Percentiles rank a stretch among this genome's conserved stretches.
Evolutionary conservation across 2,113 vertebrate genomes (phyloP).

Genomic region (Sander lucioperca): DNA sequence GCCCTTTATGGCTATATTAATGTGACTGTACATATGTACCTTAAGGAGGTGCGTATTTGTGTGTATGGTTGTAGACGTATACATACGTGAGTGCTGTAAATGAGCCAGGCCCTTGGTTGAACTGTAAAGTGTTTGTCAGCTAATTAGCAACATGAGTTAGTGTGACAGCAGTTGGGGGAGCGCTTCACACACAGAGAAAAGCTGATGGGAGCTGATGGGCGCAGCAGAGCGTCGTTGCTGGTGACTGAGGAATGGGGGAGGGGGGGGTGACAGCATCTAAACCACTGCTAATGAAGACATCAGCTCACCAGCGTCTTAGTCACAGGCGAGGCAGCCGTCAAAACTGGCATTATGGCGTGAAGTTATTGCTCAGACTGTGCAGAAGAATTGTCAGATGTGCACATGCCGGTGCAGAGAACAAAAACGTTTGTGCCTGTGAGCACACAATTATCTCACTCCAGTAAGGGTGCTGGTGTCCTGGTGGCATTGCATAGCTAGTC

Average conservation of each 20-base stretch:
- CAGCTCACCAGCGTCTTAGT: conserved; percentile 55
- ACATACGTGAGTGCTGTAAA: conserved; percentile 54
- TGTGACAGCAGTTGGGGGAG: conserved; percentile 70
- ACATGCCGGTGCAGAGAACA: conserved; percentile 10
- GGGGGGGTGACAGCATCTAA: conserved; percentile 44
- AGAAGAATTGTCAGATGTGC: conserved; percentile 36
- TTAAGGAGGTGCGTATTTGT: neutral
- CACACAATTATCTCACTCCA: conserved; percentile 51
- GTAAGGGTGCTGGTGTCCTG: conserved; percentile 29
- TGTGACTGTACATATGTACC: neutral
- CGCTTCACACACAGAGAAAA: conserved; percentile 56
- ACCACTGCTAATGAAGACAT: conserved; percentile 78
- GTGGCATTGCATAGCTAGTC: conserved; percentile 55
- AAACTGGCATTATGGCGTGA: conserved; percentile 46
- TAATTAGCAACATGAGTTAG: conserved; percentile 80
- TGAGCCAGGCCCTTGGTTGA: conserved; percentile 44
- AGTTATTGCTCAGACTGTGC: conserved; percentile 48
- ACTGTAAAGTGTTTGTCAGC: conserved; percentile 74
- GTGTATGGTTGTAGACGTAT: conserved; percentile 39
- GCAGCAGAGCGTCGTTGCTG: conserved; percentile 64
- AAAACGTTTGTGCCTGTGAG: conserved; percentile 44
- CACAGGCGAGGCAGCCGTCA: conserved; percentile 54
- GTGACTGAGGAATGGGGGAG: conserved; percentile 34
- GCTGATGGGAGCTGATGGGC: conserved; percentile 76
- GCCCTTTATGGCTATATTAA: neutral